A percentile compares a stretch with the other conserved stretches of the same genome.
These are phyloP conservation scores for Apamea sordens DNA, from an alignment of 2,888 invertebrate species.

Conservation along the genomic window DNA sequence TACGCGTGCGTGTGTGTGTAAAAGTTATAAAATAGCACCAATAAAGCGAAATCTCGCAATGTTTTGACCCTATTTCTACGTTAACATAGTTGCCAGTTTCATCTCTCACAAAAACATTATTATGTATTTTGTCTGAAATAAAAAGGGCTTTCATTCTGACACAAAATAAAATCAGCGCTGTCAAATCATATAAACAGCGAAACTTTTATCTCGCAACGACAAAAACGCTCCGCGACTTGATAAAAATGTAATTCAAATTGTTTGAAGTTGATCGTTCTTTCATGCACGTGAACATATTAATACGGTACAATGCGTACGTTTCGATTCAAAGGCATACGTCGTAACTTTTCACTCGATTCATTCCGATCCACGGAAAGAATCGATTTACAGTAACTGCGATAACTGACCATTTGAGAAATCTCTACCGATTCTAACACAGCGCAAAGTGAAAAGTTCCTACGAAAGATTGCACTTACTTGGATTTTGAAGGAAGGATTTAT, in stretches of 20 bases:
- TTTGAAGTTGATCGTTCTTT: conserved; percentile 66
- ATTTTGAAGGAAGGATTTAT: conserved; percentile 70
- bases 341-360: conserved; percentile 60
- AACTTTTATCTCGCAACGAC: conserved; percentile 43
- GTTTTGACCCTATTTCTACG: background rate
- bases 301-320: conserved; percentile 63
- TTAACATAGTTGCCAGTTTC: conserved; percentile 10
- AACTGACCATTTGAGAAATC: conserved; percentile 68
- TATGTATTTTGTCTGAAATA: conserved; percentile 12
- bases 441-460: conserved; percentile 64
- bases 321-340: conserved; percentile 59
- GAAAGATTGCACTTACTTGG: conserved; percentile 57
- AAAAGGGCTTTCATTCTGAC: conserved; percentile 7
- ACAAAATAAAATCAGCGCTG: conserved; percentile 37
- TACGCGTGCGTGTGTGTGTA: background rate
- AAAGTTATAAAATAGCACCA: background rate
- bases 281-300: conserved; percentile 61
- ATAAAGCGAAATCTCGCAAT: background rate
- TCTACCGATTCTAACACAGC: conserved; percentile 61
- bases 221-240: conserved; percentile 50
- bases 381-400: conserved; percentile 61
- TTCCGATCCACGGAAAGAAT: conserved; percentile 57
- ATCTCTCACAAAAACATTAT: background rate
- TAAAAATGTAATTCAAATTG: conserved; percentile 59
- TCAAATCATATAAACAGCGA: conserved; percentile 45